phyloP scores from a whole-genome alignment of 2,113 vertebrate genomes.

The Sitta europaea region DNA sequence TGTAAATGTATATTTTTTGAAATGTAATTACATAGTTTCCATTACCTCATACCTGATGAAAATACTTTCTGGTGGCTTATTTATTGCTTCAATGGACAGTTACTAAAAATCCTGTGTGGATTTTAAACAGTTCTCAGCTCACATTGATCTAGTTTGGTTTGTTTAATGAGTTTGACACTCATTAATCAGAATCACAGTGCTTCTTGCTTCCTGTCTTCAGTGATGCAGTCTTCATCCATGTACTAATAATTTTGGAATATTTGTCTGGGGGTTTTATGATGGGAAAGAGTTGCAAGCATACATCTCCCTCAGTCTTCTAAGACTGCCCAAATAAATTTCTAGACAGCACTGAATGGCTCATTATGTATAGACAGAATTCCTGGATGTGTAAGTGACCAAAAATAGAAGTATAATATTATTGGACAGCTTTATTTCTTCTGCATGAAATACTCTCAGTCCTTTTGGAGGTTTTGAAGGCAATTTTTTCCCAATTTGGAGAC shows the following conservation, averaged over 20 bases:
- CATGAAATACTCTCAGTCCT: slow-evolving; percentile 8
- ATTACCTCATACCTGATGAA: background rate
- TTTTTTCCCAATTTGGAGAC: background rate
- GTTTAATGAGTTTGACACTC: background rate
- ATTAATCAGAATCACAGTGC: background rate
- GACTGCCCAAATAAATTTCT: background rate
- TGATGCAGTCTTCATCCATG: background rate
- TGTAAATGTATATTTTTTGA: background rate
- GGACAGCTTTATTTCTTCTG: slow-evolving; percentile 23
- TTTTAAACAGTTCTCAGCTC: background rate
- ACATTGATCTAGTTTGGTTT: background rate
- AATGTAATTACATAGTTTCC: background rate
- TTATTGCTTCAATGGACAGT: background rate
- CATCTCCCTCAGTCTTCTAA: background rate
- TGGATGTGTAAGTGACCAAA: background rate
- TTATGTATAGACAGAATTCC: background rate
- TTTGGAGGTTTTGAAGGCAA: background rate
- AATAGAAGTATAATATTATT: background rate
- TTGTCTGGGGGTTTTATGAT: background rate
- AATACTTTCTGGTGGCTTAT: background rate
- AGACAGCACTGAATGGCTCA: background rate
- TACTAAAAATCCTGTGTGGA: background rate
- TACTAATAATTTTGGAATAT: slow-evolving; percentile 15
- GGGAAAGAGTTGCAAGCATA: background rate
- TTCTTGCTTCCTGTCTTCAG: background rate